Evolutionary conservation across 2,888 invertebrate genomes (phyloP).

Genomic region (Phortica okadai): DNA sequence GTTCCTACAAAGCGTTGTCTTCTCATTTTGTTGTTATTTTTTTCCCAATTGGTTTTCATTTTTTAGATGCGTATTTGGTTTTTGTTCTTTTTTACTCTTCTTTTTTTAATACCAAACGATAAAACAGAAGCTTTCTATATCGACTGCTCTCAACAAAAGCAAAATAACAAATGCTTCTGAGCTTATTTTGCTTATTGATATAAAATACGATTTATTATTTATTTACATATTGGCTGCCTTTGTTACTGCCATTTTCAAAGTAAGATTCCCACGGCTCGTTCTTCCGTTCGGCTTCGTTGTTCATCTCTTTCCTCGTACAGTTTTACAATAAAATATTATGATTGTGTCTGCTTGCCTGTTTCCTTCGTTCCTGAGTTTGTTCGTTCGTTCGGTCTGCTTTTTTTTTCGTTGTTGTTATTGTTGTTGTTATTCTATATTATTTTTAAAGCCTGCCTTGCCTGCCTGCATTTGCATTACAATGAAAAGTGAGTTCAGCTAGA

Average conservation of each 20-base stretch:
- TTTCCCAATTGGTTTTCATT: background rate
- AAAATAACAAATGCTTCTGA: background rate
- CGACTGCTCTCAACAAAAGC: background rate
- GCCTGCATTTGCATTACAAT: conserved; percentile 62
- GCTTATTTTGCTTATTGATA: conserved; percentile 63
- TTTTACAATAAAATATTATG: conserved; percentile 40
- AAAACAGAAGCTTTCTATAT: background rate
- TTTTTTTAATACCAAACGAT: conserved; percentile 34
- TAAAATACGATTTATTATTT: conserved; percentile 65
- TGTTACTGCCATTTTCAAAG: conserved; percentile 13
- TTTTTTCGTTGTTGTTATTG: conserved; percentile 33
- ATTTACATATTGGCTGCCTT: conserved; percentile 62
- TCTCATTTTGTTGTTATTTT: background rate
- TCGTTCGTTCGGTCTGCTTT: conserved; percentile 41
- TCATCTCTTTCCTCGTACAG: conserved; percentile 48
- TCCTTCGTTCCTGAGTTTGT: conserved; percentile 22
- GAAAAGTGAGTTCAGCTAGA: conserved; percentile 36
- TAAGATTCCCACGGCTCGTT: background rate
- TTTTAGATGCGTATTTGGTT: background rate
- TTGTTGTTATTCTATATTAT: conserved; percentile 51
- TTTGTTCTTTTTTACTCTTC: conserved; percentile 41
- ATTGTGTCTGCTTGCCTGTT: conserved; percentile 39
- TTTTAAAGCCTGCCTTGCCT: conserved; percentile 51
- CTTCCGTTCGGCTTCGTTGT: conserved; percentile 52
- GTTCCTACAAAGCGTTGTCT: background rate